Conservation (phyloP, 2,888 invertebrate genomes). For the Eudemis profundana region DNA sequence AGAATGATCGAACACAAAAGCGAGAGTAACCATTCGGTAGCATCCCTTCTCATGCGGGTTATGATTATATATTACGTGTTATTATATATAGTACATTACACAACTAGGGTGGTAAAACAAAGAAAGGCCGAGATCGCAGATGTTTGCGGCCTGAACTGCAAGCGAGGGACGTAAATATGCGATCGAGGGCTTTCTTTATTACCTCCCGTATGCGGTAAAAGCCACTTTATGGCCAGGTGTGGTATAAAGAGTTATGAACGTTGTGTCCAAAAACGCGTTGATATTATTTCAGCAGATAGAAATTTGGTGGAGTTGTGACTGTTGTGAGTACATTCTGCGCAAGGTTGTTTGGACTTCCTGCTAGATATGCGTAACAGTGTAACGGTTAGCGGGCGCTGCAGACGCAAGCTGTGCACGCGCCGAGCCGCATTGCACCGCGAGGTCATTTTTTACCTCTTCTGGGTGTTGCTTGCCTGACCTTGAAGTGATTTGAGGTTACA, state of each 20-base stretch:
- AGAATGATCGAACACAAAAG: constrained; percentile 57
- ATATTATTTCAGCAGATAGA: not conserved
- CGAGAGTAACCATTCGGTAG: constrained; percentile 50
- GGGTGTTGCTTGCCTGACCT: constrained; percentile 74
- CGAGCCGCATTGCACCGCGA: constrained; percentile 67
- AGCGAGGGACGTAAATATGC: too few species aligned
- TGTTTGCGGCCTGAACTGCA: too few species aligned
- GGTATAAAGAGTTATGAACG: too few species aligned
- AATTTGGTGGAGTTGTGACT: constrained; percentile 39
- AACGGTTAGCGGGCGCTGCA: constrained; percentile 34
- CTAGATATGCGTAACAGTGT: constrained; percentile 51
- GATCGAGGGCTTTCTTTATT: too few species aligned
- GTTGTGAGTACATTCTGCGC: constrained; percentile 30
- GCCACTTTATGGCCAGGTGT: too few species aligned
- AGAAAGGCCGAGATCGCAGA: too few species aligned
- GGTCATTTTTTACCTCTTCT: constrained; percentile 76
- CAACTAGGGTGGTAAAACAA: too few species aligned
- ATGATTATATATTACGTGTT: not conserved
- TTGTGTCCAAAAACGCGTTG: not conserved
- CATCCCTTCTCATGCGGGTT: constrained; percentile 45
- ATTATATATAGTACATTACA: not conserved
- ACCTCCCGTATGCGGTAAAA: too few species aligned
- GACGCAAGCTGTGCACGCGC: constrained; percentile 32
- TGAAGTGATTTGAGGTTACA: constrained; percentile 72
- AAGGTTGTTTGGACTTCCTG: constrained; percentile 46